Percentiles rank a stretch among this genome's conserved stretches.
Conservation (phyloP, 2,888 invertebrate genomes). For the Taenaris catops region DNA sequence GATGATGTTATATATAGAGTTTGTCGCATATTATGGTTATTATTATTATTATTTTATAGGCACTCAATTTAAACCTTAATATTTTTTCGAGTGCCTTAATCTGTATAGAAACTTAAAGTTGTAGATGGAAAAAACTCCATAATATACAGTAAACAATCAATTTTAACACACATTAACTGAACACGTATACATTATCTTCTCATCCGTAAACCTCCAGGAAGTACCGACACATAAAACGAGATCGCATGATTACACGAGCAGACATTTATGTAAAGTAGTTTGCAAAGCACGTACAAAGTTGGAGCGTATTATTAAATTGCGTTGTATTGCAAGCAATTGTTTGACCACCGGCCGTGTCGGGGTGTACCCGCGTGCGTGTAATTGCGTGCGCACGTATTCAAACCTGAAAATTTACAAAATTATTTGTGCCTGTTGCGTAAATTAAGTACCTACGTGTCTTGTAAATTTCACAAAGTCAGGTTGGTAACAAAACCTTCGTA, state of each 20-base stretch:
- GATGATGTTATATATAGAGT: no score
- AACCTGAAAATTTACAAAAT: conserved; percentile 24
- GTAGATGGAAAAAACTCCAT: no score
- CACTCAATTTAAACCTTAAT: no score
- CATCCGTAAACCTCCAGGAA: no score
- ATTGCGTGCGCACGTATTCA: conserved; percentile 24
- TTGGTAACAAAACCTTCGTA: conserved; percentile 1
- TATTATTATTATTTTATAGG: no score
- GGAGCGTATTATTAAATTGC: conserved; percentile 29
- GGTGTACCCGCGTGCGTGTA: conserved; percentile 19
- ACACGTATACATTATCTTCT: no score
- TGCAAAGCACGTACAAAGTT: conserved; percentile 17
- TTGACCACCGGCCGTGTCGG: conserved; percentile 23
- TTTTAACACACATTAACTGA: no score
- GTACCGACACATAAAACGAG: neutral
- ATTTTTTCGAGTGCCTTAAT: no score
- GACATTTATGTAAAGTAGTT: conserved; percentile 11
- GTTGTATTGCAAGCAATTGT: conserved; percentile 28
- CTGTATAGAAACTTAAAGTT: no score
- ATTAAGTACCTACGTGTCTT: conserved; percentile 6
- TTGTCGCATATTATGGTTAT: no score
- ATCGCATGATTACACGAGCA: neutral
- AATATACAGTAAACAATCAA: no score
- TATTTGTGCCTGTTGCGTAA: conserved; percentile 1
- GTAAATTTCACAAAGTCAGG: neutral